These are phyloP conservation scores for Myathropa florea DNA, from an alignment of 2,888 invertebrate species.

Conservation along the genomic window DNA sequence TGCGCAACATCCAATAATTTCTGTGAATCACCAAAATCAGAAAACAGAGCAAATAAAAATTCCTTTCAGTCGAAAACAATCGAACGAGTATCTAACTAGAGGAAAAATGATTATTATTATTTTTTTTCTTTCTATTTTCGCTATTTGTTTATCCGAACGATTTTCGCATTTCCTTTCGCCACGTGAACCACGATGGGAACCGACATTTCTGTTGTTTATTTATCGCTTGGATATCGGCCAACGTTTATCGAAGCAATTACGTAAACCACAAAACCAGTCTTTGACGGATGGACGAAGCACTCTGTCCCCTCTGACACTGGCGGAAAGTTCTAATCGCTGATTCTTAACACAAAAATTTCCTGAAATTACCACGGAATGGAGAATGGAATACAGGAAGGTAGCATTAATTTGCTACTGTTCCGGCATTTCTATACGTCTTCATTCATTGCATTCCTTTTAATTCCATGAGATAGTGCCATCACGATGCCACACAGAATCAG, in stretches of 20 bases:
- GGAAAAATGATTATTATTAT: constrained; percentile 8
- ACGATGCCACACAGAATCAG: neutral
- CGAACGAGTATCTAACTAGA: constrained; percentile 1
- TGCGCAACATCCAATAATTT: neutral
- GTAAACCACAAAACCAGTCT: constrained; percentile 3
- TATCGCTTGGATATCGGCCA: constrained; percentile 69
- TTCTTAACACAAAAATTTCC: neutral
- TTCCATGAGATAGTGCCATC: constrained; percentile 4
- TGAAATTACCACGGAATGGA: neutral
- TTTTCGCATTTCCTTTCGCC: constrained; percentile 63
- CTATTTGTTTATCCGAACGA: constrained; percentile 36
- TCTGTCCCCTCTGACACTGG: constrained; percentile 27
- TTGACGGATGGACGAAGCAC: constrained; percentile 16
- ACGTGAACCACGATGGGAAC: constrained; percentile 72
- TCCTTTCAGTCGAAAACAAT: constrained; percentile 1
- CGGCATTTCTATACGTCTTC: constrained; percentile 14
- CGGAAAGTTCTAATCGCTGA: constrained; percentile 33
- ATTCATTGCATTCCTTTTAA: constrained; percentile 33
- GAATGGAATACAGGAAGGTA: neutral
- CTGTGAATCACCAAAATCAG: neutral
- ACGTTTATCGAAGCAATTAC: constrained; percentile 71
- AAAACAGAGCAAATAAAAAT: neutral
- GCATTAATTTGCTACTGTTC: constrained; percentile 40
- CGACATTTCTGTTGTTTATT: constrained; percentile 48
- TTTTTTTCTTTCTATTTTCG: constrained; percentile 49